phyloP scores from a whole-genome alignment of 2,113 vertebrate species.

The Saguinus midas region DNA sequence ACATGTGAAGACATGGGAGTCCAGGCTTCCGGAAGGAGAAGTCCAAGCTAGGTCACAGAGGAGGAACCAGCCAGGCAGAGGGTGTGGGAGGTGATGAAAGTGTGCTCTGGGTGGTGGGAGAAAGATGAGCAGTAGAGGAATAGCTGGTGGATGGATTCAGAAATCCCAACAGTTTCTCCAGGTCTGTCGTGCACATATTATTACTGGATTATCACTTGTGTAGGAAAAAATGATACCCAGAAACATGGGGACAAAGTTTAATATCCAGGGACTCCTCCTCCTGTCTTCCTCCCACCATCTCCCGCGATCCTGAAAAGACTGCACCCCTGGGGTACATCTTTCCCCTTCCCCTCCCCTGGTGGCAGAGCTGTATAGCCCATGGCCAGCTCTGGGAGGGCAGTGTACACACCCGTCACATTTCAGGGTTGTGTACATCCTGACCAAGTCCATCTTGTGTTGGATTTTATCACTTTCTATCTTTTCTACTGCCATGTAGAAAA shows the following conservation, averaged over 20 bases:
- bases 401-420: too few species aligned
- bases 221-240: not conserved
- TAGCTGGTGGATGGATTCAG: not conserved
- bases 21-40: not conserved
- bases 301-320: not conserved
- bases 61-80: not conserved
- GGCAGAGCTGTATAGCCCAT: accelerated
- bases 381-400: not conserved
- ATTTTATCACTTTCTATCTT: not conserved
- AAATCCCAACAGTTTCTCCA: not conserved
- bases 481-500: not conserved
- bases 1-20: not conserved
- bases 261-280: too few species aligned
- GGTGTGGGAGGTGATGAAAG: not conserved
- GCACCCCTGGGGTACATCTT: too few species aligned
- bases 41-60: too few species aligned
- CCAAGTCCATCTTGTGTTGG: not conserved
- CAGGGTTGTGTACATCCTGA: not conserved
- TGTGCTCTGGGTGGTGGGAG: not conserved
- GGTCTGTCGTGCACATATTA: not conserved
- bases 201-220: too few species aligned
- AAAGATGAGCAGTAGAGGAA: not conserved
- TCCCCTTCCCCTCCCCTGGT: not conserved
- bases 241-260: not conserved
- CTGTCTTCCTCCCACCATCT: not conserved